phyloP scores from a whole-genome alignment of 2,888 invertebrate species.

The Keiferia lycopersicella region DNA sequence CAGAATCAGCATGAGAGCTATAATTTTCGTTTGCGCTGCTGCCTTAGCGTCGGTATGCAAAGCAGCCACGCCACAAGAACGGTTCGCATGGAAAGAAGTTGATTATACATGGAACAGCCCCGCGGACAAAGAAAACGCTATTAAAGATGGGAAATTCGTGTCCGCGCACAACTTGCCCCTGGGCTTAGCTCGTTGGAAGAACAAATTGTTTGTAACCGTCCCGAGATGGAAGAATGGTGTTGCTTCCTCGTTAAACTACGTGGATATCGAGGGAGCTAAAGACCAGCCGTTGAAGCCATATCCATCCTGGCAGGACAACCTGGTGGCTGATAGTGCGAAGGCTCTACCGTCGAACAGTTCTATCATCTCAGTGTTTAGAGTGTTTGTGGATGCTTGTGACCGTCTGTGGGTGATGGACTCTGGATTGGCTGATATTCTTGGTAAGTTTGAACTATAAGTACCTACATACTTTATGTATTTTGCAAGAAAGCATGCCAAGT shows the following conservation, averaged over 20 bases:
- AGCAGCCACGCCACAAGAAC: constrained; percentile 80
- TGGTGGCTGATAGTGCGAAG: constrained; percentile 81
- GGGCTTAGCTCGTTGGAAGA: constrained; percentile 86
- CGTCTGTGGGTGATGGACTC: constrained; percentile 92
- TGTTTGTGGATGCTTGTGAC: constrained; percentile 88
- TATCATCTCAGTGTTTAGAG: constrained; percentile 87
- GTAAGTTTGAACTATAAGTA: constrained; percentile 68
- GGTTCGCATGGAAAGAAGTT: constrained; percentile 86
- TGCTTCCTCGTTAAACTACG: constrained; percentile 85
- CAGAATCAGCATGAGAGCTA: constrained; percentile 56
- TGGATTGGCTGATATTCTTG: constrained; percentile 88
- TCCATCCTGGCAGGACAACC: constrained; percentile 89
- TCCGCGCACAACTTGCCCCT: constrained; percentile 85
- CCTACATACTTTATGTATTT: neutral
- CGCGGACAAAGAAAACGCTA: constrained; percentile 80
- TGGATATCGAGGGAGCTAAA: constrained; percentile 83
- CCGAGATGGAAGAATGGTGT: constrained; percentile 88
- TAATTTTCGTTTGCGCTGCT: constrained; percentile 52
- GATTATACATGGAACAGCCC: constrained; percentile 85
- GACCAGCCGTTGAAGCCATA: constrained; percentile 89
- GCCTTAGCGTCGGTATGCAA: constrained; percentile 54
- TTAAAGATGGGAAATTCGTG: constrained; percentile 82
- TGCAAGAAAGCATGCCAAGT: neutral
- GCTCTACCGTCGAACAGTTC: constrained; percentile 80
- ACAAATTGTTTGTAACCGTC: constrained; percentile 86